Base-by-base conservation (phyloP, 1,140 invertebrate genomes). In the Ctenoplectra terminalis region DNA sequence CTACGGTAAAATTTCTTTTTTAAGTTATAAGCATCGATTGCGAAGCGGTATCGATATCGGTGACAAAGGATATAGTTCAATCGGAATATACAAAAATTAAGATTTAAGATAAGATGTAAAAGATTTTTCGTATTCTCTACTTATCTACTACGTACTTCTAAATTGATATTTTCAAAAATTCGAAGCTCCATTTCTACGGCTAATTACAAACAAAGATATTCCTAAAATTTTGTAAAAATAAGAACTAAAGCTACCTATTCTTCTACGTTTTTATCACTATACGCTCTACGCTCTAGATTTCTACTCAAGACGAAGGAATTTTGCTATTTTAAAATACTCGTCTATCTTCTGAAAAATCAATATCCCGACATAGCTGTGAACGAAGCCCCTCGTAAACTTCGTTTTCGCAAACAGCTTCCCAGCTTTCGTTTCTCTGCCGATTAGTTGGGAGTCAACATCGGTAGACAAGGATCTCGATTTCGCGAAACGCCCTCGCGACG, bases 401-500 rank as follows among this genome's bases (percentile, higher is more conserved):
- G 29, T 60, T n/a, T 46, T 46, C 1, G n/a, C 37, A 46, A 46
- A 67, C 64, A 67, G 40, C 23, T n/a, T 37, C n/a, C n/a, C n/a
- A n/a, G n/a, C 26, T 20, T 54, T 37, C 31, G 23, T 52, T 56
- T 46, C 43, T 17, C 40, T 9, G 23, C 13, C 48, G 50, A 43
- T 60, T 60, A 60, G 5, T n/a, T 40, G 54, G 6, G 37, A 26
- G n/a, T 40, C 23, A 64, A 40, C 34, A 50, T 29, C 20, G 7
- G n/a, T n/a, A n/a, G 43, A 15, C 56, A 46, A 63, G 58, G 69
- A 80, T 52, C 77, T 31, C 46, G 77, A 79, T 72, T 34, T 50
- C n/a, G 23, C 26, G 61, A 26, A 67, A 75, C 73, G 61, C 31
- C 6, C 11, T 13, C 29, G 37, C 40, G 64, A 46, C 23, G 26